These are phyloP conservation scores for Discoglossus pictus DNA, from an alignment of 2,797 vertebrate species.

Conservation along the genomic window DNA sequence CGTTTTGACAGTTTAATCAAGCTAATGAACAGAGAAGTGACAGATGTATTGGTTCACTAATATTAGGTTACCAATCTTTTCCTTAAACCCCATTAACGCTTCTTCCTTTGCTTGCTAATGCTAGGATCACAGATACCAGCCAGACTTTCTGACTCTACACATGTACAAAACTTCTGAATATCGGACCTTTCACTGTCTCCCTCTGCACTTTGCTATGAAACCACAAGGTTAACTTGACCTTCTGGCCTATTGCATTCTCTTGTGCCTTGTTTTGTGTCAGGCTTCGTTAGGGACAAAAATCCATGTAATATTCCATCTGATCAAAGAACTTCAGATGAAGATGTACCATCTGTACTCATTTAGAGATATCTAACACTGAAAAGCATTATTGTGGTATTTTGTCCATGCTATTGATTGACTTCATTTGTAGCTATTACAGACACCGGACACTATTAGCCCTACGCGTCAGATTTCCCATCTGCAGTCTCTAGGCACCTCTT, in stretches of 20 bases:
- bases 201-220: slow-evolving; percentile 76
- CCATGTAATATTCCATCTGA: slow-evolving; percentile 76
- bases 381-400: slow-evolving; percentile 66
- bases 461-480: slow-evolving; percentile 68
- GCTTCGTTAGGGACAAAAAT: slow-evolving; percentile 71
- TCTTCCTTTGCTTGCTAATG: slow-evolving; percentile 69
- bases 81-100: slow-evolving; percentile 70
- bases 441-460: slow-evolving; percentile 65
- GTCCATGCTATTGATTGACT: slow-evolving; percentile 77
- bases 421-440: slow-evolving; percentile 74
- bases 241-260: slow-evolving; percentile 66
- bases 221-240: slow-evolving; percentile 85
- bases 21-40: slow-evolving; percentile 68
- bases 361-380: slow-evolving; percentile 74
- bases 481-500: slow-evolving; percentile 57
- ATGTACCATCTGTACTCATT: slow-evolving; percentile 73
- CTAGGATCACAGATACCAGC: slow-evolving; percentile 73
- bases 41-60: slow-evolving; percentile 64
- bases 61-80: slow-evolving; percentile 72
- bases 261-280: slow-evolving; percentile 58
- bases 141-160: slow-evolving; percentile 88
- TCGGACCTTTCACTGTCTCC: slow-evolving; percentile 70
- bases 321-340: slow-evolving; percentile 70
- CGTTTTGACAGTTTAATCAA: slow-evolving; percentile 70
- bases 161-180: slow-evolving; percentile 77